These are phyloP conservation scores for Champsocephalus esox DNA, from an alignment of 2,797 vertebrate species.

Conservation along the genomic window DNA sequence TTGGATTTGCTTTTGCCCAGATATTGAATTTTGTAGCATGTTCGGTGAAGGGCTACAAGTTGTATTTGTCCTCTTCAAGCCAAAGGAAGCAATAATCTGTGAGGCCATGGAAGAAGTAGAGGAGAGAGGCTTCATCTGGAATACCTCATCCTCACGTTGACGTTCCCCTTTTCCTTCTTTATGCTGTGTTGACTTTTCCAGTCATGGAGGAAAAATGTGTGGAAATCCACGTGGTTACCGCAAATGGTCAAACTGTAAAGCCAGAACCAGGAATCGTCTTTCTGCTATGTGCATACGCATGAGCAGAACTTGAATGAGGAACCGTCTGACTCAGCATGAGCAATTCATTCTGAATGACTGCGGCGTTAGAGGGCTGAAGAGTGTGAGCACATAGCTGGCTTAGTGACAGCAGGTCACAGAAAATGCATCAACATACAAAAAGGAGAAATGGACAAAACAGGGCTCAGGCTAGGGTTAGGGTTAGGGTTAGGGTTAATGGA, in stretches of 20 bases:
- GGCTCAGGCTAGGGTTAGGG: too few relatives aligned
- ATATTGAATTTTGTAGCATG: constrained; percentile 42
- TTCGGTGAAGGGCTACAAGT: constrained; percentile 23
- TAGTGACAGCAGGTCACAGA: constrained; percentile 14
- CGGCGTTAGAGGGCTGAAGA: constrained; percentile 20
- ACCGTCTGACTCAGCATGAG: constrained; percentile 61
- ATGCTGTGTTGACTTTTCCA: constrained; percentile 76
- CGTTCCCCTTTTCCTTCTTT: constrained; percentile 41
- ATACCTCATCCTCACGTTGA: constrained; percentile 51
- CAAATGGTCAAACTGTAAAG: constrained; percentile 60
- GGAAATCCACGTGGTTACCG: constrained; percentile 60
- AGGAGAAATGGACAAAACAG: too few relatives aligned
- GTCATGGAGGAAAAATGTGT: constrained; percentile 52
- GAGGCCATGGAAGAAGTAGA: constrained; percentile 26
- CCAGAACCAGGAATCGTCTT: constrained; percentile 64
- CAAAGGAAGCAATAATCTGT: constrained; percentile 18
- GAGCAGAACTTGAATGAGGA: constrained; percentile 53
- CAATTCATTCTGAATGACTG: constrained; percentile 24
- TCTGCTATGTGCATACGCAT: constrained; percentile 71
- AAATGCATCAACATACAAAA: background rate
- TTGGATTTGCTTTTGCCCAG: constrained; percentile 51
- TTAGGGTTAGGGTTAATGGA: background rate
- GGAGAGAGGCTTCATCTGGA: constrained; percentile 55
- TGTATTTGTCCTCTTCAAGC: constrained; percentile 20
- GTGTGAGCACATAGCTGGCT: constrained; percentile 25